Conservation (phyloP, 2,888 invertebrate species). For the Chouioia cunea region DNA sequence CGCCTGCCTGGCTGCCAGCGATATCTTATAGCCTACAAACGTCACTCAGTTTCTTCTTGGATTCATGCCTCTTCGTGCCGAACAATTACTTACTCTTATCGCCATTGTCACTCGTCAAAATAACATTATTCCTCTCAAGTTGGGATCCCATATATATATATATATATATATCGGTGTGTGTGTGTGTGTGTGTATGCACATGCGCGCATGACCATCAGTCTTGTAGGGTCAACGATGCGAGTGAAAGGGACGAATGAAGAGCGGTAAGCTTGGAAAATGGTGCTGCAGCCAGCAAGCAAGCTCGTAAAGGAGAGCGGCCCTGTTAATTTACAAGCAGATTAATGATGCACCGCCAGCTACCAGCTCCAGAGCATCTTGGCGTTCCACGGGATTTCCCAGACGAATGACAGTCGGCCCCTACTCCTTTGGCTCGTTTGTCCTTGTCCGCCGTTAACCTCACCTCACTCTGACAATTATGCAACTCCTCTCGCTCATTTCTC, state of each 20-base stretch:
- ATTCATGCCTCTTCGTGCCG: conserved; percentile 3
- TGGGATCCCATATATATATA: too few species aligned
- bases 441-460: conserved; percentile 36
- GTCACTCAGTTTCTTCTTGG: conserved; percentile 24
- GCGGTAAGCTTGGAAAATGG: background rate
- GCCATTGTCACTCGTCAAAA: conserved; percentile 22
- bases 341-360: conserved; percentile 30
- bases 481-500: too few species aligned
- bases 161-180: too few species aligned
- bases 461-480: conserved; percentile 4
- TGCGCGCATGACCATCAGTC: too few species aligned
- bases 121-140: background rate
- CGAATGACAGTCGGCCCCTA: conserved; percentile 35
- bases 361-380: conserved; percentile 27
- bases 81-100: conserved; percentile 21
- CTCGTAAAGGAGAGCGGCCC: conserved; percentile 14
- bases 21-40: background rate
- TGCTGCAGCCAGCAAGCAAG: too few species aligned
- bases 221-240: too few species aligned
- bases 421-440: conserved; percentile 26
- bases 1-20: background rate
- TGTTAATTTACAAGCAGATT: conserved; percentile 38
- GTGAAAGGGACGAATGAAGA: background rate
- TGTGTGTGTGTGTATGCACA: too few species aligned
- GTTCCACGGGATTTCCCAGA: conserved; percentile 35